Conservation (phyloP, 64 coral and sea anemone species). For the Montipora cactus region DNA sequence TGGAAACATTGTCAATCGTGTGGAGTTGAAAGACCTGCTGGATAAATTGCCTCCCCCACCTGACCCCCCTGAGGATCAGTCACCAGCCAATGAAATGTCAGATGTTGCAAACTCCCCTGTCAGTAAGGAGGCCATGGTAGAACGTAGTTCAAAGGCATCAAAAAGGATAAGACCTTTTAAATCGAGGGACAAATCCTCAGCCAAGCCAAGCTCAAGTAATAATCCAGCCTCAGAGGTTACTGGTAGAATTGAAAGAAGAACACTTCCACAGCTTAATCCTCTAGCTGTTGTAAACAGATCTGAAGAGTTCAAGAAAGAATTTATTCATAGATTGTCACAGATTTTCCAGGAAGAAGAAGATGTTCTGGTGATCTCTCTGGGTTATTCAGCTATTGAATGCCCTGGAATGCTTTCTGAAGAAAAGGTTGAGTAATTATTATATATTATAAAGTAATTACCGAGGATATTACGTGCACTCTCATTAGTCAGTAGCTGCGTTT, state of each 20-base stretch:
- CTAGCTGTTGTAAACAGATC: slow-evolving; percentile 11
- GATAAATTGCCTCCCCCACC: slow-evolving; percentile 2
- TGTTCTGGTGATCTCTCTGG: slow-evolving; percentile 72
- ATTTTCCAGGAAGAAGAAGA: slow-evolving; percentile 54
- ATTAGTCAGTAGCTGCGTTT: no score
- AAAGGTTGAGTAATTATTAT: slow-evolving; percentile 37
- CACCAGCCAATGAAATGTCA: background rate
- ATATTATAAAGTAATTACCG: no score
- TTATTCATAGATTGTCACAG: slow-evolving; percentile 31
- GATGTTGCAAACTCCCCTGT: background rate
- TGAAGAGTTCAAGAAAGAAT: slow-evolving; percentile 60
- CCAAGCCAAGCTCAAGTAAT: background rate
- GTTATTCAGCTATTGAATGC: slow-evolving; percentile 66
- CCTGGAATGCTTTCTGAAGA: slow-evolving; percentile 86
- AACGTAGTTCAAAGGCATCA: slow-evolving; percentile 19
- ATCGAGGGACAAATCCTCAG: background rate
- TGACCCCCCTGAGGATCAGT: background rate
- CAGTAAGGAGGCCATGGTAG: background rate
- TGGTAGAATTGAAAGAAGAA: background rate
- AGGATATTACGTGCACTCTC: no score
- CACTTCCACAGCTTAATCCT: slow-evolving; percentile 8
- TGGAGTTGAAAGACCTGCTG: slow-evolving; percentile 19
- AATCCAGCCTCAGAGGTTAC: background rate
- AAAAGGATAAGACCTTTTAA: slow-evolving; percentile 17
- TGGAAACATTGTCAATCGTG: background rate